Evolutionary conservation across 2,888 invertebrate species (phyloP).

Genomic region (Phyto melanocephala): DNA sequence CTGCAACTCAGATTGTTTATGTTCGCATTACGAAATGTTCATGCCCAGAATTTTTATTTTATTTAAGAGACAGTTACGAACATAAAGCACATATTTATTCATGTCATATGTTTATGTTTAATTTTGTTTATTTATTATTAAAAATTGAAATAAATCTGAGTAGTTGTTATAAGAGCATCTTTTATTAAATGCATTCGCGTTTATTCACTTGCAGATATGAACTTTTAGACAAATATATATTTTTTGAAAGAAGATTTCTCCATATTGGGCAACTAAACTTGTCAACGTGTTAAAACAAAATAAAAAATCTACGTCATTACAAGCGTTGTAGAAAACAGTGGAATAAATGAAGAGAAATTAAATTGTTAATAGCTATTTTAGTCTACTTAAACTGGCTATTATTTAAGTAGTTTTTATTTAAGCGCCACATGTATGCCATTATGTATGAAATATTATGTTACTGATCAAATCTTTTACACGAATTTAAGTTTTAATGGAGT

Average conservation of each 20-base stretch:
- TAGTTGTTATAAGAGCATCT: background rate
- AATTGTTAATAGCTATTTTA: no score
- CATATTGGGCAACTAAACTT: no score
- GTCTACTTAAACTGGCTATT: no score
- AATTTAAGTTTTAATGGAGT: no score
- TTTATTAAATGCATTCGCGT: background rate
- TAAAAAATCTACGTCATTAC: no score
- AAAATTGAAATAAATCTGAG: constrained; percentile 48
- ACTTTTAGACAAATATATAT: background rate
- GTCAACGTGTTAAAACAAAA: no score
- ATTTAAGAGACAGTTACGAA: background rate
- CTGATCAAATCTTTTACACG: no score
- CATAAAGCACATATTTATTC: constrained; percentile 18
- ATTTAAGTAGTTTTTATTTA: no score
- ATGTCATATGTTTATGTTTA: constrained; percentile 32
- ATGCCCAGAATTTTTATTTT: constrained; percentile 31
- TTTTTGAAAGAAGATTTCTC: background rate
- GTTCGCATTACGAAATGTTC: constrained; percentile 25
- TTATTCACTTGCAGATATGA: constrained; percentile 29
- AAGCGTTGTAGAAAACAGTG: no score
- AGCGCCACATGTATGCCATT: no score
- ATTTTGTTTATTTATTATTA: constrained; percentile 46
- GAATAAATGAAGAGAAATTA: no score
- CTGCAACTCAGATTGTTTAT: constrained; percentile 38
- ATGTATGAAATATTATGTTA: no score